A percentile compares a stretch with the other conserved stretches of the same genome.
Evolutionary conservation across 2,888 invertebrate genomes (phyloP).

Genomic region (Apamea epomidion): DNA sequence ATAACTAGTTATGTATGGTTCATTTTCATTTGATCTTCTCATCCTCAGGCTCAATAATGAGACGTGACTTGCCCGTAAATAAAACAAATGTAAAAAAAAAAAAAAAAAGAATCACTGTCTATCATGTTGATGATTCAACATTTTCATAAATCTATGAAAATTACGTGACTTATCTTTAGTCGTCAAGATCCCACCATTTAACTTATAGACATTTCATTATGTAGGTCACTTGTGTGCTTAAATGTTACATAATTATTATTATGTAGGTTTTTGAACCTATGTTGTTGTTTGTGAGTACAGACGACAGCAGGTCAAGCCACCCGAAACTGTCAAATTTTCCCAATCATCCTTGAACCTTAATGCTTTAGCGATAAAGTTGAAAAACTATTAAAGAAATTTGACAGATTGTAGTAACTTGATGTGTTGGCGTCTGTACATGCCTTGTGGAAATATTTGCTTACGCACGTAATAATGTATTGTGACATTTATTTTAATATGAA

Average conservation of each 20-base stretch:
- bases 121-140: slow-evolving; percentile 33
- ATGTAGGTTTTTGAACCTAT: slow-evolving; percentile 8
- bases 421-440: background rate
- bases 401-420: no score
- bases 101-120: slow-evolving; percentile 7
- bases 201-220: slow-evolving; percentile 34
- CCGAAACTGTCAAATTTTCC: no score
- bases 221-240: slow-evolving; percentile 26
- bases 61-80: slow-evolving; percentile 30
- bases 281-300: slow-evolving; percentile 29
- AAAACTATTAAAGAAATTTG: no score
- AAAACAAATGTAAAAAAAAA: slow-evolving; percentile 16
- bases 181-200: slow-evolving; percentile 62
- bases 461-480: slow-evolving; percentile 12
- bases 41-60: background rate
- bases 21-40: background rate
- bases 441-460: slow-evolving; percentile 18
- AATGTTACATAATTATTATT: slow-evolving; percentile 20
- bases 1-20: background rate
- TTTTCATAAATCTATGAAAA: slow-evolving; percentile 35
- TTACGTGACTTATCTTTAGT: slow-evolving; percentile 50
- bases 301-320: no score
- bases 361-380: no score
- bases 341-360: no score
- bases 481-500: slow-evolving; percentile 18